phyloP scores from a whole-genome alignment of 2,888 invertebrate genomes.

The Polydrusus cervinus region DNA sequence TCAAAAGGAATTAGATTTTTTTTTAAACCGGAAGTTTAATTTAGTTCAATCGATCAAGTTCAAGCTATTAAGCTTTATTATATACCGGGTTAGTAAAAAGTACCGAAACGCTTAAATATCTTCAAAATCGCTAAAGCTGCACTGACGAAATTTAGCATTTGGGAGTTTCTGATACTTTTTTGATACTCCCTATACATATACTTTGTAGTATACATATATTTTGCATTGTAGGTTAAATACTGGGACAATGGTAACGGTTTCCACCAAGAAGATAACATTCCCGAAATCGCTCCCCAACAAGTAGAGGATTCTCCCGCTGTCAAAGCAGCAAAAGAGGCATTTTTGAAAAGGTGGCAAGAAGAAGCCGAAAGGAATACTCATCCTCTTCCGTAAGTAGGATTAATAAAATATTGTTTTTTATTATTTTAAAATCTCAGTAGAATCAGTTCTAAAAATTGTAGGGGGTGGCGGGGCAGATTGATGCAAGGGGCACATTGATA shows the following conservation, averaged over 20 bases:
- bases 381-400: constrained; percentile 65
- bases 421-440: background rate
- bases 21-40: too few relatives aligned
- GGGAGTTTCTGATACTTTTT: too few relatives aligned
- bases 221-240: constrained; percentile 75
- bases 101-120: too few relatives aligned
- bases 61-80: too few relatives aligned
- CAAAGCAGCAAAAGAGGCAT: constrained; percentile 79
- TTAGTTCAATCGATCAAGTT: too few relatives aligned
- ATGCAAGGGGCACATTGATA: too few relatives aligned
- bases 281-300: constrained; percentile 77
- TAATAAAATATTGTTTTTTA: background rate
- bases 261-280: constrained; percentile 84
- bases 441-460: too few relatives aligned
- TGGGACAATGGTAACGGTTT: constrained; percentile 86
- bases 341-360: constrained; percentile 80
- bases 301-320: constrained; percentile 82
- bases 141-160: too few relatives aligned
- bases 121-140: too few relatives aligned
- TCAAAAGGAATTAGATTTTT: too few relatives aligned
- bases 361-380: constrained; percentile 74
- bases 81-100: too few relatives aligned
- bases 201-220: constrained; percentile 4
- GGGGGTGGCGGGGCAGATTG: too few relatives aligned
- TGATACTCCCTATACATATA: background rate